Percentiles rank a stretch among this genome's conserved stretches.
These are phyloP conservation scores for Cyprinodon variegatus DNA, from an alignment of 2,113 vertebrate genomes.

Conservation along the genomic window DNA sequence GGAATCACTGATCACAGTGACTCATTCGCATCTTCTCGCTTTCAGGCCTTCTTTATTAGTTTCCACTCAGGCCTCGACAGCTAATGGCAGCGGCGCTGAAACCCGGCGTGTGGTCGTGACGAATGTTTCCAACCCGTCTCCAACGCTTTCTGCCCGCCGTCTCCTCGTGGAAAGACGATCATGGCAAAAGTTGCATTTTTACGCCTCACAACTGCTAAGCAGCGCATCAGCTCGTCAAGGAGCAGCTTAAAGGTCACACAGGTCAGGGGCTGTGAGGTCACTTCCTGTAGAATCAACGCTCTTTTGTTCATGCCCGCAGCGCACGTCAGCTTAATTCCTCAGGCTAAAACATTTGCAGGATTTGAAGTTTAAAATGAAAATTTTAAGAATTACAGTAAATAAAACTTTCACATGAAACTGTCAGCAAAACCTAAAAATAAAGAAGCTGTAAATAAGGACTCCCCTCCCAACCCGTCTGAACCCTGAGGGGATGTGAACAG, in stretches of 20 bases:
- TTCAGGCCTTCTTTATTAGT: conserved; percentile 18
- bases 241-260: neutral
- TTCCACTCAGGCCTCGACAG: conserved; percentile 13
- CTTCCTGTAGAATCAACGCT: conserved; percentile 1
- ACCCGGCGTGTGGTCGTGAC: conserved; percentile 11
- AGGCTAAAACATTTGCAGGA: neutral
- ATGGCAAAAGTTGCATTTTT: neutral
- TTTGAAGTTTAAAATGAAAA: neutral
- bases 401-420: neutral
- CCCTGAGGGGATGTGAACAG: neutral
- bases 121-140: conserved; percentile 18
- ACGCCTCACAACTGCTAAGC: neutral
- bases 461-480: neutral
- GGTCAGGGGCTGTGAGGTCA: conserved; percentile 20
- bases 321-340: neutral
- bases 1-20: conserved; percentile 15
- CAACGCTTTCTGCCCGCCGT: neutral
- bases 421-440: neutral
- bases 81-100: conserved; percentile 11
- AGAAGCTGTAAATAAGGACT: conserved; percentile 1
- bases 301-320: neutral
- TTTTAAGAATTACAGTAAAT: neutral
- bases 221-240: neutral
- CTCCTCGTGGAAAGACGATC: neutral
- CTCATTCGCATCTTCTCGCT: conserved; percentile 21